Evolutionary conservation across 2,888 invertebrate genomes (phyloP), one percentile per base, ranked within the genome.

Genomic region (Pterostichus madidus): DNA sequence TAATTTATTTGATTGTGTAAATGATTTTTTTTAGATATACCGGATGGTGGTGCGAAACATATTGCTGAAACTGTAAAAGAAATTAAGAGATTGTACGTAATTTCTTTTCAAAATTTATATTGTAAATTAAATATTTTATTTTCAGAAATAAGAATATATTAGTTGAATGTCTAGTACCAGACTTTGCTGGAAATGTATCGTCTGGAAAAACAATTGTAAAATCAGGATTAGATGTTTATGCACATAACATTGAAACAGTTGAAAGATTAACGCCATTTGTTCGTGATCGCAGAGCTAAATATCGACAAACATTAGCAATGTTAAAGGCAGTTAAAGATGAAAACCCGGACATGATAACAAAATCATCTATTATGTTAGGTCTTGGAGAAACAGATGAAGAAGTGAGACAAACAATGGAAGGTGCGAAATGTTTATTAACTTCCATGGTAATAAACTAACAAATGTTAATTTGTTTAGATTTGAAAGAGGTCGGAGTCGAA

Each of bases 301-400:
- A 96, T 88, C 92, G 94, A 73, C 99, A 99, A 90, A 98, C 99
- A 0, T 88, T 99, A 85, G 91, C 92, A 81, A 97, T 98, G 17
- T 90, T 99, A 80, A 91, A 93, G 86, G 93, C 94, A 84, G 99
- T 96, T 0, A 99, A 99, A 89, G 91, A 93, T 46, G 91, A 93
- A 17, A 96, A 96, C 88, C 94, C 96, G 0, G 93, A 95, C 80
- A 89, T 99, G 84, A 93, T 99, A 71, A 99, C 99, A 2, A 99
- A 99, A 91, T 97, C 98, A 0, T 99, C 99, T 0, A 96, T 99
- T 86, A 99, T 99, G 99, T 91, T 99, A 77, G 99, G 99, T 0
- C 92, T 99, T 2, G 96, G 97, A 0, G 98, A 99, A 91, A 94
- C 94, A 0, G 98, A 98, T 87, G 93, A 93, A 53, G 95, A 98